Base-by-base conservation (phyloP, 2,797 vertebrate genomes). In the Tiaroga cobitis region DNA sequence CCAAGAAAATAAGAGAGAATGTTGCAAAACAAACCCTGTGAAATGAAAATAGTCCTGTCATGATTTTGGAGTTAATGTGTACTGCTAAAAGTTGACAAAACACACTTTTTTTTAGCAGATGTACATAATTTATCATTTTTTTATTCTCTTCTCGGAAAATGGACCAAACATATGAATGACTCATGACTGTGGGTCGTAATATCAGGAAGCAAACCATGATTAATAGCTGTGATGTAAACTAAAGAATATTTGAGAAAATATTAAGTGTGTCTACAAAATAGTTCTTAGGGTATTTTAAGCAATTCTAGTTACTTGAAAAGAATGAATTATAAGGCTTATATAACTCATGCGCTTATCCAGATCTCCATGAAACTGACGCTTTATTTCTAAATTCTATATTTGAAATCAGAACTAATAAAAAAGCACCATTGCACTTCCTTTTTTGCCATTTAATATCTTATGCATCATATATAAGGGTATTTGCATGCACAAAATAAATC, bases 231-330 rank as follows among this genome's bases (percentile, higher is more conserved):
- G 19, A 34, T 80, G 61, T 67, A 49, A 80, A 80, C 78, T 49
- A 46, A 67, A 24, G 11, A 29, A 10, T 41, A 26, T 41, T 78
- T 59, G 0, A 78, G 75, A 41, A 61, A 61, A 61, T 61, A 76
- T 37, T 0, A 54, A 24, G 39, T 37, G 75, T 80, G 41, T 80
- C 63, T 80, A 68, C 78, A 80, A n/a, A 80, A 68, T 67, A 80
- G 46, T 21, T 32, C 26, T 51, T 24, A 24, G 41, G 21, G 11
- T 80, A 80, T 80, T 80, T 51, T 68, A 61, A 78, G 37, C 54
- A 41, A 19, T 61, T 61, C 54, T 80, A 37, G 41, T 80, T 65
- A 29, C 63, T 61, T 72, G 0, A 74, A 32, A 39, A 32, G 16
- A 49, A 49, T 74, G 7, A n/a, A 54, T 37, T 54, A 34, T 15